phyloP scores from a whole-genome alignment of 2,113 vertebrate genomes.

The Crotalus viridis region DNA sequence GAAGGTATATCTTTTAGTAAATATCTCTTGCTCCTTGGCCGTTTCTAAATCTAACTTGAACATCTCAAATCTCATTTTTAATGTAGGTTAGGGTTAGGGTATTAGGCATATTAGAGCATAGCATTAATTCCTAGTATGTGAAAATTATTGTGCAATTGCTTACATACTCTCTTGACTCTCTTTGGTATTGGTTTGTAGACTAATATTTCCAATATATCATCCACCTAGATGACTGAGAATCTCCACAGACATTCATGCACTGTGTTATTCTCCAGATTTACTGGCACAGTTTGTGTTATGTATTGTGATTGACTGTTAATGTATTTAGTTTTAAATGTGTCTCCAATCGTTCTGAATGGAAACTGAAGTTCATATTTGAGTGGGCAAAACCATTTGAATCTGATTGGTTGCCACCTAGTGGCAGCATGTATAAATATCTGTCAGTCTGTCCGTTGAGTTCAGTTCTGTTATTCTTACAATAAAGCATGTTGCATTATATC shows the following conservation, averaged over 20 bases:
- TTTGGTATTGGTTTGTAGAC: background rate
- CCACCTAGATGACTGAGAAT: background rate
- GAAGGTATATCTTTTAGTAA: background rate
- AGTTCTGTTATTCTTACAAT: no score
- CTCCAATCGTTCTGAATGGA: no score
- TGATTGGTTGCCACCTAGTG: no score
- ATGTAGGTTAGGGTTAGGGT: background rate
- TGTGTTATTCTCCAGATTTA: background rate
- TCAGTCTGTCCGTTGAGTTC: no score
- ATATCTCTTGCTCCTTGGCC: background rate
- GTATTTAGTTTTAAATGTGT: no score
- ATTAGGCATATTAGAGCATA: background rate
- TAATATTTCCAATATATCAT: background rate
- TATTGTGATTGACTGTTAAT: no score
- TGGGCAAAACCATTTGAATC: no score
- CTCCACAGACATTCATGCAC: background rate
- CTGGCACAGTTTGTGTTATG: background rate
- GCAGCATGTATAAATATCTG: no score
- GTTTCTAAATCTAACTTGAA: background rate
- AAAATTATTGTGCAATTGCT: background rate
- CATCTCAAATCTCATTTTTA: background rate
- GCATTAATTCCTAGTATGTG: no score
- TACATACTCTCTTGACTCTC: background rate
- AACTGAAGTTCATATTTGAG: no score
- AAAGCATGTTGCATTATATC: no score